Base-by-base conservation (phyloP, 2,888 invertebrate genomes). In the Digitonthophagus gazella region DNA sequence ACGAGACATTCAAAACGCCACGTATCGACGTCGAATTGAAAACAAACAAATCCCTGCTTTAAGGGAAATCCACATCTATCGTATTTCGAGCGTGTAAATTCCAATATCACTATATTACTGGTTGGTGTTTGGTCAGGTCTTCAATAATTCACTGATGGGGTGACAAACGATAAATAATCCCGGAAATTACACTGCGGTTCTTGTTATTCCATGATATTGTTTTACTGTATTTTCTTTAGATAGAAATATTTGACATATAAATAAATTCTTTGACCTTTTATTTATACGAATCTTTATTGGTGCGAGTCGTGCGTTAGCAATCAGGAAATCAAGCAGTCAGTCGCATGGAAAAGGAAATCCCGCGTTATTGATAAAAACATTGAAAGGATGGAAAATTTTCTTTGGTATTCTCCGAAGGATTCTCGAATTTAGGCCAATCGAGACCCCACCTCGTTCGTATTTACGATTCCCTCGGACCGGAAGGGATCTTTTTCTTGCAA, bases 131-230 rank as follows among this genome's bases (percentile, higher is more conserved):
- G 70, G 71, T 73, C 70, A 71, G 71, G 73, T 69, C 71, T 61
- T 64, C 44, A 22, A 15, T 56, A 71, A 70, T 73, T 72, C 73
- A 74, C 74, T 72, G 73, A n/a, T 70, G 71, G 69, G 71, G 69
- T 73, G 72, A 73, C 74, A 70, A 69, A 71, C 69, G 74, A 74
- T 75, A 74, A 74, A 74, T 74, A 72, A 73, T 72, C 72, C 69
- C 72, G 72, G 71, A 73, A 74, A 73, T 74, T 75, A 69, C 71
- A 58, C 56, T 69, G 71, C 18, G n/a, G 18, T 68, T 65, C 66
- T 66, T 70, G 70, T 71, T 71, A 71, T 71, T 71, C 70, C 65
- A 58, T 65, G 15, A 57, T 44, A 58, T 66, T 22, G n/a, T n/a
- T n/a, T n/a, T n/a, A 44, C 6, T 44, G 28, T 44, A 44, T 44